A percentile compares a stretch with the other conserved stretches of the same genome.
Conservation (phyloP, 2,113 vertebrate species). For the Dipodomys spectabilis region DNA sequence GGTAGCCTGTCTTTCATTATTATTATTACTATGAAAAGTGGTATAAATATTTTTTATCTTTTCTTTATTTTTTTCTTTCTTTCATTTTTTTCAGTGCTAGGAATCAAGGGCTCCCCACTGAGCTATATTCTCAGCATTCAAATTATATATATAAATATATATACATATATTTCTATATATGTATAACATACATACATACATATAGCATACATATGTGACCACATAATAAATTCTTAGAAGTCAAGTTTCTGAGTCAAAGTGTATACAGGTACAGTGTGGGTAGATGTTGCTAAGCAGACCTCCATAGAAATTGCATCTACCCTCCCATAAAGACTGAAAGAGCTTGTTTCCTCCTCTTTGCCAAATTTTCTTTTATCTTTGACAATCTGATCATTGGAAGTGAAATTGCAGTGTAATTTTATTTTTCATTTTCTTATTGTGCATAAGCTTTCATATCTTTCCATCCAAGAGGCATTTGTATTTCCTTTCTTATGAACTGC, state of each 20-base stretch:
- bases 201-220: too few relatives aligned
- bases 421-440: conserved; percentile 53
- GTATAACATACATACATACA: too few relatives aligned
- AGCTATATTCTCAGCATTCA: background rate
- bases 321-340: background rate
- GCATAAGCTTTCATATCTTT: conserved; percentile 55
- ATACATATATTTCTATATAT: too few relatives aligned
- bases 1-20: background rate
- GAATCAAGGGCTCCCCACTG: background rate
- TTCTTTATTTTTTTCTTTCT: too few relatives aligned
- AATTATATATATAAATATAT: background rate
- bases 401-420: conserved; percentile 27
- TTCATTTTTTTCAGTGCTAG: background rate
- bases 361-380: conserved; percentile 46
- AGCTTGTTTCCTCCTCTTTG: background rate
- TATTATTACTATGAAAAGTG: background rate
- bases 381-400: conserved; percentile 1
- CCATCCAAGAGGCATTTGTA: conserved; percentile 38
- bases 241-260: background rate
- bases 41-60: background rate
- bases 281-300: background rate
- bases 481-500: conserved; percentile 42
- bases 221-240: conserved; percentile 2
- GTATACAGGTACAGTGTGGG: background rate
- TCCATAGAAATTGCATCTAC: background rate